Conservation (phyloP, 2,797 vertebrate species). For the Eutrigla gurnardus region DNA sequence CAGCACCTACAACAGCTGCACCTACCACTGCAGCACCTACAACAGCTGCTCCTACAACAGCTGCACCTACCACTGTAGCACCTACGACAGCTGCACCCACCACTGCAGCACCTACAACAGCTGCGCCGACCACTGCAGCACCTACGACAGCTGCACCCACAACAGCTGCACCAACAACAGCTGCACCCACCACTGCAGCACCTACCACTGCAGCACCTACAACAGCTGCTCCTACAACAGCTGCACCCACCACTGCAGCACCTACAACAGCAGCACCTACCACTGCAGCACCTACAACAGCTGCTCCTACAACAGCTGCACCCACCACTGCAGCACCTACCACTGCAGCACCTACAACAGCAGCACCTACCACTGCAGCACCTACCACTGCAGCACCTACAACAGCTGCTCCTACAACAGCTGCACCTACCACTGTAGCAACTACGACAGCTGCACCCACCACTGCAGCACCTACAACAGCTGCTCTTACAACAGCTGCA, state of each 20-base stretch:
- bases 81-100: no score
- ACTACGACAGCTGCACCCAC: no score
- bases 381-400: background rate
- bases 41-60: background rate
- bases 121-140: no score
- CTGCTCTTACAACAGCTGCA: background rate
- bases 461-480: no score
- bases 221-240: background rate
- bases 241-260: background rate
- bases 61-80: no score
- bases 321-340: background rate
- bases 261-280: background rate
- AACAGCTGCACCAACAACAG: no score
- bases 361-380: background rate
- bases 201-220: no score
- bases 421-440: background rate
- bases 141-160: no score
- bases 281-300: background rate
- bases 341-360: background rate
- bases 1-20: background rate
- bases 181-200: no score
- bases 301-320: background rate
- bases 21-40: background rate
- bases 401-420: background rate
- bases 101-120: no score